Evolutionary conservation across 2,113 vertebrate genomes (phyloP).

Genomic region (Etheostoma cragini): DNA sequence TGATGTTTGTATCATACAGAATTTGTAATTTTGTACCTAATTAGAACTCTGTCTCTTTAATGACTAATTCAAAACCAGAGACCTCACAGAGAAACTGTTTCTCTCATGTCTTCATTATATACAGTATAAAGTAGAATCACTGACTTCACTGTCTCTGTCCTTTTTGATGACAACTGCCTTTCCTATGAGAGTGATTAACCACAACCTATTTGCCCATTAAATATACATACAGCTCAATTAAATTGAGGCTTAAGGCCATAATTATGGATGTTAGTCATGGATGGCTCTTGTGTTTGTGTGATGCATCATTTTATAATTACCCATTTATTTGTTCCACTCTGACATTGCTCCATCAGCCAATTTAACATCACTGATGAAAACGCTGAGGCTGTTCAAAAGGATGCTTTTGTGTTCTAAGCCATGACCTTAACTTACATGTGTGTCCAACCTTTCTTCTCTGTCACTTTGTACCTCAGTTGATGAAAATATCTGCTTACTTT

Average conservation of each 20-base stretch:
- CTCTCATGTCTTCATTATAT: constrained; percentile 13
- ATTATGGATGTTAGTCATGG: constrained; percentile 66
- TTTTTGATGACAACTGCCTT: constrained; percentile 39
- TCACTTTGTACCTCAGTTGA: neutral
- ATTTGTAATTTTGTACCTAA: constrained; percentile 18
- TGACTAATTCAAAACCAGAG: constrained; percentile 24
- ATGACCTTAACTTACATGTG: constrained; percentile 9
- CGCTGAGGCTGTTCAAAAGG: constrained; percentile 1
- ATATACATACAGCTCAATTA: constrained; percentile 62
- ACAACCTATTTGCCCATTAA: constrained; percentile 62
- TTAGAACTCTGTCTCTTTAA: constrained; percentile 19
- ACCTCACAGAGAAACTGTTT: constrained; percentile 6
- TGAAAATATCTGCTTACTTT: neutral
- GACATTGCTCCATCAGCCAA: constrained; percentile 47
- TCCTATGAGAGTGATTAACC: constrained; percentile 68
- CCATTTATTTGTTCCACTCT: constrained; percentile 57
- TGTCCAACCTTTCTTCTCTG: constrained; percentile 5
- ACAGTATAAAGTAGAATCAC: constrained; percentile 12
- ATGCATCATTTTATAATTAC: constrained; percentile 72
- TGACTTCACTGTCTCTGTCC: constrained; percentile 19
- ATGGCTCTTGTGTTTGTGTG: constrained; percentile 50
- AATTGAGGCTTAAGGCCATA: constrained; percentile 55
- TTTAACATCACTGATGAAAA: constrained; percentile 48
- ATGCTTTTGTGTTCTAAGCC: constrained; percentile 8
- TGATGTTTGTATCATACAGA: constrained; percentile 7